phyloP scores from a whole-genome alignment of 2,888 invertebrate genomes.

The Drosophila leonis region DNA sequence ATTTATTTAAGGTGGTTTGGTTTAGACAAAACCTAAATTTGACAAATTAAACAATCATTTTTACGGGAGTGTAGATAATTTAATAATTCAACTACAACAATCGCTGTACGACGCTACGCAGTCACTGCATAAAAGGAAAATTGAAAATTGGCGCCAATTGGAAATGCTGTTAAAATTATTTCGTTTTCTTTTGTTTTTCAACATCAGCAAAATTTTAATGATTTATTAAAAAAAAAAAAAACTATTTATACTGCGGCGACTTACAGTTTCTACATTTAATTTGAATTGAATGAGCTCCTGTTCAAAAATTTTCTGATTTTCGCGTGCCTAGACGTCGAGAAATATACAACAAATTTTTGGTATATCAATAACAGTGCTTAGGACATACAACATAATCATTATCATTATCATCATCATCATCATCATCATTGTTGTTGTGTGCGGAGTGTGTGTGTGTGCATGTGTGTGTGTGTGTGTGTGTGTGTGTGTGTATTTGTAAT shows the following conservation, averaged over 20 bases:
- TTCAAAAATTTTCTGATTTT: conserved; percentile 82
- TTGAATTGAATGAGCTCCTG: conserved; percentile 83
- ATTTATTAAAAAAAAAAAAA: conserved; percentile 11
- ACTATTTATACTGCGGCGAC: conserved; percentile 57
- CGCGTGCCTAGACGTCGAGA: conserved; percentile 83
- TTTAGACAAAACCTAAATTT: conserved; percentile 76
- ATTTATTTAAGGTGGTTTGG: conserved; percentile 41
- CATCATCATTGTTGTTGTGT: not conserved
- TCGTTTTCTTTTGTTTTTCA: conserved; percentile 15
- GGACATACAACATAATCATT: conserved; percentile 14
- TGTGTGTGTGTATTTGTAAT: conserved; percentile 30
- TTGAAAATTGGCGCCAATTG: conserved; percentile 37
- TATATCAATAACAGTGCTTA: conserved; percentile 53
- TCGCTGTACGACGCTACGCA: conserved; percentile 72
- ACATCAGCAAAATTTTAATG: conserved; percentile 36
- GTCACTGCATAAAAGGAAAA: conserved; percentile 65
- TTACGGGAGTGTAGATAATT: conserved; percentile 59
- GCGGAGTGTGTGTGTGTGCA: conserved; percentile 14
- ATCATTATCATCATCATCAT: conserved; percentile 22
- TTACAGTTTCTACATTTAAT: conserved; percentile 83
- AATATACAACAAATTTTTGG: conserved; percentile 67
- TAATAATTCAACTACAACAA: conserved; percentile 43
- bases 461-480: conserved; percentile 26
- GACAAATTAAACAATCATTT: conserved; percentile 63
- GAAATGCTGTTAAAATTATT: conserved; percentile 71